These are phyloP conservation scores for Drosophila micromelanica DNA, from an alignment of 1,140 invertebrate species.

Conservation along the genomic window DNA sequence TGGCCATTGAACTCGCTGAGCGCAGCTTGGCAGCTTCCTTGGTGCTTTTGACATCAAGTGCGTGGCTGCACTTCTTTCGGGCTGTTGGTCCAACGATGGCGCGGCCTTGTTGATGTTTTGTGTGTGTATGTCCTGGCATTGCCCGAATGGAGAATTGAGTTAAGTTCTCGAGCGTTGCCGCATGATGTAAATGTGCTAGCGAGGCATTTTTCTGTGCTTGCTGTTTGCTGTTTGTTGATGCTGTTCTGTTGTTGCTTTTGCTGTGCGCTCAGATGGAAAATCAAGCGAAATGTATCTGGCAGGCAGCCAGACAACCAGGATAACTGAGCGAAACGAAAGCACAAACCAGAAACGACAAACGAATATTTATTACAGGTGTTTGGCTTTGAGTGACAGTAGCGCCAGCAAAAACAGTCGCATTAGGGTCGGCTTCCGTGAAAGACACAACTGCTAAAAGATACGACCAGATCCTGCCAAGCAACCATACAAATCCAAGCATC, in stretches of 20 bases:
- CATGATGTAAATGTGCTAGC: conserved; percentile 64
- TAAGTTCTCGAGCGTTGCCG: conserved; percentile 33
- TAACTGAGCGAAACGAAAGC: conserved; percentile 63
- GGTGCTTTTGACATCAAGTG: conserved; percentile 48
- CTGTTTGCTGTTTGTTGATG: conserved; percentile 6
- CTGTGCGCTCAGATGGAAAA: conserved; percentile 74
- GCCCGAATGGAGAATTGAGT: conserved; percentile 44
- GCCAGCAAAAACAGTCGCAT: conserved; percentile 49
- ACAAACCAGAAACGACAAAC: conserved; percentile 73
- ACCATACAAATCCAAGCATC: conserved; percentile 16
- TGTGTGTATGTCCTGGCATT: conserved; percentile 3
- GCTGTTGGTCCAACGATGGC: conserved; percentile 43
- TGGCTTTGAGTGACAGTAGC: conserved; percentile 76
- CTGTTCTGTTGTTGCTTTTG: conserved; percentile 22
- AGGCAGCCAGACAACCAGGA: conserved; percentile 66
- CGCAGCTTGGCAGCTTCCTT: neutral
- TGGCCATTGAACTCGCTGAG: conserved; percentile 52
- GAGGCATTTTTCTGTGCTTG: conserved; percentile 52
- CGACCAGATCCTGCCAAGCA: neutral
- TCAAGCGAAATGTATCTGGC: conserved; percentile 76
- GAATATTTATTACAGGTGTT: conserved; percentile 82
- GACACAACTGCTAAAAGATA: conserved; percentile 14
- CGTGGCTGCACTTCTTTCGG: conserved; percentile 52
- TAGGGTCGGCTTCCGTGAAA: conserved; percentile 23
- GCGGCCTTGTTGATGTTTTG: conserved; percentile 23